Evolutionary conservation across 2,888 invertebrate species (phyloP), one percentile per base, ranked within the genome.

Genomic region (Crossocerus cetratus): DNA sequence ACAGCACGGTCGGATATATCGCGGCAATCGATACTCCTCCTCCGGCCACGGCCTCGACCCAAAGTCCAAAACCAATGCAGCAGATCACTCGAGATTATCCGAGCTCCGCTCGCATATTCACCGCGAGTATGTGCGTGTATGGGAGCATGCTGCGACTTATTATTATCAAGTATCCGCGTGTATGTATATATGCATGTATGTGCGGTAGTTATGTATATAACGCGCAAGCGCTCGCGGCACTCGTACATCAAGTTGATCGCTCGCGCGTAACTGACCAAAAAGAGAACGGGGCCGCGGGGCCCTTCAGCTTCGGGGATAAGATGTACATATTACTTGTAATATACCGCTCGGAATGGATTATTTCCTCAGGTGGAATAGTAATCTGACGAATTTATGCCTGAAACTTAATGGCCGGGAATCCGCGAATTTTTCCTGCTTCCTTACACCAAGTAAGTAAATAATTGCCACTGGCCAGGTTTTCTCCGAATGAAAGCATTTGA

Each of bases 21-120:
- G 75, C 57, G 65, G 72, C 77, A 83, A 84, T 84, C 83, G 82
- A 84, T 84, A 83, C 70, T 66, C 59, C 70, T 66, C 59, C 32
- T 32, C 8, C 32, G 61, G 13, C 61, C 62, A 21, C 60, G 74
- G 65, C 79, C 82, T 83, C 83, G 80, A 78, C 78, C 76, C 58
- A 59, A 61, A 81, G 67, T 76, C 78, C 68, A 80, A 82, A 69
- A 78, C 74, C 74, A 74, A 78, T 69, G 67, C 65, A 56, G 64
- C 74, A 62, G 73, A 76, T 79, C 63, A 56, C 49, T 43, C 18
- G 57, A 59, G 64, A 67, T 72, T 69, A 72, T 55, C 56, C 73
- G 53, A 69, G 62, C 67, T 69, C 69, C 77, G 71, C 69, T 53
- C 62, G 11, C 63, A 73, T 66, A 73, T 67, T 68, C 69, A 67